Evolutionary conservation across 2,797 vertebrate species (phyloP), one percentile per base, ranked within the genome.

Genomic region (Erithacus rubecula): DNA sequence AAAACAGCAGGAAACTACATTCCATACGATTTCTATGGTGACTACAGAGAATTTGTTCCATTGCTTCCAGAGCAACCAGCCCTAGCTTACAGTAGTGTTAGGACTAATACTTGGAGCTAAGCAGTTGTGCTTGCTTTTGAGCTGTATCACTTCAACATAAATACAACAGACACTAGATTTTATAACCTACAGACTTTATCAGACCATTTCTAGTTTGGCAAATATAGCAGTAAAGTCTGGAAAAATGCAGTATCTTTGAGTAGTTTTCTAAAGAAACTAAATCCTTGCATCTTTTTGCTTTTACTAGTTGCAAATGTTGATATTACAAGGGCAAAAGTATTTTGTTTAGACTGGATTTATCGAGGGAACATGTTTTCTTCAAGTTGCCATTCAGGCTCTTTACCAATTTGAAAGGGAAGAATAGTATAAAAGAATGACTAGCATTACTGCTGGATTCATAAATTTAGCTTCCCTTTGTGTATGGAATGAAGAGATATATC

Each of bases 21-120:
- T 96, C 95, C 63, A 8, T 77, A 65, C 52, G 77, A 97, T 97
- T 97, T 96, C 96, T 97, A 59, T 97, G 95, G 96, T 95, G 95
- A 95, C 95, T 80, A 18, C 79, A 78, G 87, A 94, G 91, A 94
- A 77, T 91, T 96, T 62, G 21, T 95, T 95, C 78, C 77, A 82
- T 65, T 97, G 89, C 96, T 96, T 94, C 95, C 90, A 96, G 94
- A 96, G 83, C 75, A 96, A 91, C 63, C 21, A 60, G 27, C 94
- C 93, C 94, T 90, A 92, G 85, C 49, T 94, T 93, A 34, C 32
- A 76, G 79, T 96, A 93, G 79, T 37, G 77, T 79, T 91, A 91
- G 93, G 95, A 91, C 84, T 96, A 90, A 94, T 94, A 89, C 24
- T 76, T 76, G 52, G 53, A 93, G 51, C 59, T 83, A 53, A 80